Evolutionary conservation across 2,797 vertebrate species (phyloP).

Genomic region (Pelochelys cantorii): DNA sequence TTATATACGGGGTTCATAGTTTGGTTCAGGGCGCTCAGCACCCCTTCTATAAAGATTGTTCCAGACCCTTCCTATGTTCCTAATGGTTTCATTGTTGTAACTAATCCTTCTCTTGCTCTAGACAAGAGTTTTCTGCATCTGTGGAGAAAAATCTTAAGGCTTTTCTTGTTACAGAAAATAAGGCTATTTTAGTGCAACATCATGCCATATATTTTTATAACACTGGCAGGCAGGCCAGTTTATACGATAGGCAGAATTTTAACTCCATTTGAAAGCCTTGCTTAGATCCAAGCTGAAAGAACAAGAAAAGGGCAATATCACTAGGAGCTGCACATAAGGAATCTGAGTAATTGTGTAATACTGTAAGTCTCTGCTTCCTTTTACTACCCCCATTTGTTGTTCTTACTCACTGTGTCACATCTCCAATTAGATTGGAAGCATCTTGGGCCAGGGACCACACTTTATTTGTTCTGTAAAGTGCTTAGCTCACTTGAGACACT

Average conservation of each 20-base stretch:
- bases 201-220: not conserved
- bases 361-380: fast-evolving
- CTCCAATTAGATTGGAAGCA: not conserved
- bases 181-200: not conserved
- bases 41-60: too few relatives aligned
- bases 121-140: not conserved
- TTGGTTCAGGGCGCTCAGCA: too few relatives aligned
- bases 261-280: not conserved
- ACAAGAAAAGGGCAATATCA: not conserved
- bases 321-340: not conserved
- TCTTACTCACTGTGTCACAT: not conserved
- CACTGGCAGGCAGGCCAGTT: not conserved
- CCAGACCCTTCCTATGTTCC: too few relatives aligned
- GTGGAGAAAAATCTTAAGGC: not conserved
- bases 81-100: not conserved
- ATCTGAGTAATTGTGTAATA: not conserved
- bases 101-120: not conserved
- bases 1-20: too few relatives aligned
- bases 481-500: fast-evolving
- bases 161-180: not conserved
- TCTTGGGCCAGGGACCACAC: fast-evolving
- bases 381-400: not conserved
- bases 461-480: not conserved
- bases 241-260: not conserved
- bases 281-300: not conserved